These are phyloP conservation scores for Acrobasis repandana DNA, from an alignment of 2,888 invertebrate species.

Conservation along the genomic window DNA sequence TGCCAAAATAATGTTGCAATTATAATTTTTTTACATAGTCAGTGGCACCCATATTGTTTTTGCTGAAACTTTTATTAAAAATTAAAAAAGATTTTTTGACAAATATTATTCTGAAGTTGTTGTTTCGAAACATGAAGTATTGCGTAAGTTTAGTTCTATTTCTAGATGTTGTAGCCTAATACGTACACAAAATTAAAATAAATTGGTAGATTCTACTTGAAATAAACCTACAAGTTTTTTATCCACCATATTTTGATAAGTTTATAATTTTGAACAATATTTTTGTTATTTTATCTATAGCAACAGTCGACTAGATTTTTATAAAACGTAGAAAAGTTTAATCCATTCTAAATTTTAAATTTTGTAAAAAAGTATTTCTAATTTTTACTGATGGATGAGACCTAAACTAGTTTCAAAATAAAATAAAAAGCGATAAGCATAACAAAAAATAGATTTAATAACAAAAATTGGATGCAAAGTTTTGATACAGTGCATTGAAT, in stretches of 20 bases:
- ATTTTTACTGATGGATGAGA: constrained; percentile 26
- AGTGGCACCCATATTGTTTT: too few relatives aligned
- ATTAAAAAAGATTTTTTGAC: too few relatives aligned
- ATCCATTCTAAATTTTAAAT: constrained; percentile 9
- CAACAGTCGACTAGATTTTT: constrained; percentile 15
- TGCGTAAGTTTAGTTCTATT: too few relatives aligned
- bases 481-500: background rate
- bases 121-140: too few relatives aligned
- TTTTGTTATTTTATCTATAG: background rate
- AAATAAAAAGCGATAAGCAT: constrained; percentile 5
- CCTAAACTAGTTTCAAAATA: background rate
- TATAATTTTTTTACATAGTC: too few relatives aligned
- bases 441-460: background rate
- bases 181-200: too few relatives aligned
- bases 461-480: background rate
- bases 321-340: constrained; percentile 21
- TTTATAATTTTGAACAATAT: background rate
- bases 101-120: too few relatives aligned
- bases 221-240: background rate
- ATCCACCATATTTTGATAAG: background rate
- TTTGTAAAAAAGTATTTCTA: constrained; percentile 26
- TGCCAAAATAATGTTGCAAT: too few relatives aligned
- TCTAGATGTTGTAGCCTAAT: too few relatives aligned
- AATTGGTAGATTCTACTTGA: too few relatives aligned
- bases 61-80: too few relatives aligned